These are phyloP conservation scores for Malurus alboscapulatus DNA, from an alignment of 2,113 vertebrate species.

Conservation along the genomic window DNA sequence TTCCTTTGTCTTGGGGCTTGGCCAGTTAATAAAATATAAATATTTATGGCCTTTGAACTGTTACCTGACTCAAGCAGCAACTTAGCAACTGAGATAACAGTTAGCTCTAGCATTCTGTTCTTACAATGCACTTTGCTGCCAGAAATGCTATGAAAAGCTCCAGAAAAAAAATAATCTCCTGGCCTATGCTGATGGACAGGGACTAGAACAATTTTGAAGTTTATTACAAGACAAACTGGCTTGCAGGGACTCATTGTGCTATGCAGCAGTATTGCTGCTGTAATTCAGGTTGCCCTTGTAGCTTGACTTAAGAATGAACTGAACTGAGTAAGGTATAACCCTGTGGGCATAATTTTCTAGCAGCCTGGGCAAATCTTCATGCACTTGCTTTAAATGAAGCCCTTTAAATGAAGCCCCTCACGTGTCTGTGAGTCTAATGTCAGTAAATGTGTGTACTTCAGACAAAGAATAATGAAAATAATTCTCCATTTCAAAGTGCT, in stretches of 20 bases:
- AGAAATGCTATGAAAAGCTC: neutral
- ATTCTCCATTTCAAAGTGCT: neutral
- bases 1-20: neutral
- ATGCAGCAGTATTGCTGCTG: neutral
- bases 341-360: neutral
- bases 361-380: neutral
- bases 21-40: neutral
- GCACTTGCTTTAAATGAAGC: neutral
- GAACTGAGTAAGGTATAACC: neutral
- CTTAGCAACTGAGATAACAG: neutral
- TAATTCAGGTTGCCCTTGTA: neutral
- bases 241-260: neutral
- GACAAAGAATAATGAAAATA: neutral
- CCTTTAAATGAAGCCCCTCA: neutral
- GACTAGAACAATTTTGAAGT: neutral
- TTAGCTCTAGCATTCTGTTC: neutral
- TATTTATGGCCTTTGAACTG: neutral
- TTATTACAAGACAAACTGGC: neutral
- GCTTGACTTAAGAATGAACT: neutral
- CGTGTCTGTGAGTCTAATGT: neutral
- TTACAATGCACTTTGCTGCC: neutral
- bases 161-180: neutral
- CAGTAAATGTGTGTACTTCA: neutral
- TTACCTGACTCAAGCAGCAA: neutral
- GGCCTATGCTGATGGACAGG: neutral